Evolutionary conservation across 2,888 invertebrate species (phyloP).

Genomic region (Coenonympha arcania): DNA sequence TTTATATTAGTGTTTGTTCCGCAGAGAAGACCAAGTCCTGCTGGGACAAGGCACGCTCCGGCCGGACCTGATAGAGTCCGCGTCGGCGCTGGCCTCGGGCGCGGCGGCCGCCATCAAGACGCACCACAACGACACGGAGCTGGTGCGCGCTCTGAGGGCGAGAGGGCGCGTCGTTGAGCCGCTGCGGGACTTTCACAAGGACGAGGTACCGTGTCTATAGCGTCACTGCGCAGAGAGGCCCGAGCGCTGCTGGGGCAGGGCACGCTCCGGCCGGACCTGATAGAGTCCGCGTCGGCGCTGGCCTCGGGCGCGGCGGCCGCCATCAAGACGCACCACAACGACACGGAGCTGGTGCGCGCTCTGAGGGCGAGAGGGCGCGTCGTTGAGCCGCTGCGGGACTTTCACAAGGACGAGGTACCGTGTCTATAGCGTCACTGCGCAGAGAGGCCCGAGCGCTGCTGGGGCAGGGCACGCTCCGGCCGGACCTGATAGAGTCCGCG

Average conservation of each 20-base stretch:
- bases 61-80: slow-evolving; percentile 98
- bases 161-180: slow-evolving; percentile 96
- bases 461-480: slow-evolving; percentile 96
- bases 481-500: slow-evolving; percentile 98
- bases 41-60: slow-evolving; percentile 96
- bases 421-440: no score
- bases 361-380: slow-evolving; percentile 81
- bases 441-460: slow-evolving; percentile 92
- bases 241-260: slow-evolving; percentile 96
- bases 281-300: slow-evolving; percentile 90
- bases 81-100: slow-evolving; percentile 85
- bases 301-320: slow-evolving; percentile 48
- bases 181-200: slow-evolving; percentile 99
- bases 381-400: slow-evolving; percentile 98
- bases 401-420: slow-evolving; percentile 99
- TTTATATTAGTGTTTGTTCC: not conserved
- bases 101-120: slow-evolving; percentile 98
- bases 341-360: not conserved
- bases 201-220: no score
- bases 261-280: slow-evolving; percentile 96
- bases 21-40: slow-evolving; percentile 90
- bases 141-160: slow-evolving; percentile 83
- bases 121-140: slow-evolving; percentile 98
- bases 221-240: slow-evolving; percentile 86
- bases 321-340: slow-evolving; percentile 61